These are phyloP conservation scores for Ectropis grisescens DNA, from an alignment of 1,140 invertebrate species.

Conservation along the genomic window DNA sequence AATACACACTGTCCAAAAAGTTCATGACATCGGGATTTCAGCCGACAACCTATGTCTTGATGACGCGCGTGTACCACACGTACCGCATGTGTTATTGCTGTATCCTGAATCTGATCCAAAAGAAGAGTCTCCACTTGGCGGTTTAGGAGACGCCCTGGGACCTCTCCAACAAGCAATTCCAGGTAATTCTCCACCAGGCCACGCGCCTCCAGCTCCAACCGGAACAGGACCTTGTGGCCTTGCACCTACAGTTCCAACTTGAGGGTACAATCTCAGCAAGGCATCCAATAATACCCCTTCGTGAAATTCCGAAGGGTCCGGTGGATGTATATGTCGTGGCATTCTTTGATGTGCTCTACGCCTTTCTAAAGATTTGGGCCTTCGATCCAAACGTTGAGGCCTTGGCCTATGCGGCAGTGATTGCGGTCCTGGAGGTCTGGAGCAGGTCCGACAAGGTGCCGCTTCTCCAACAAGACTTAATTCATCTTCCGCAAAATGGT, in stretches of 20 bases:
- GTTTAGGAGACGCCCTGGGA: constrained; percentile 53
- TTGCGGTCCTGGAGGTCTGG: constrained; percentile 39
- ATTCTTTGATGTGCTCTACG: constrained; percentile 48
- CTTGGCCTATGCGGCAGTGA: constrained; percentile 53
- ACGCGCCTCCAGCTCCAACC: constrained; percentile 43
- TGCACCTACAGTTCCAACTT: constrained; percentile 64
- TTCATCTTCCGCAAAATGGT: constrained; percentile 67
- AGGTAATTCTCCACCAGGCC: constrained; percentile 55
- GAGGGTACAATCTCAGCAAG: constrained; percentile 73
- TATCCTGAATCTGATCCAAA: constrained; percentile 72
- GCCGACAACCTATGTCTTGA: constrained; percentile 53
- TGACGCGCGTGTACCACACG: constrained; percentile 65
- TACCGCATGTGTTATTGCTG: constrained; percentile 72
- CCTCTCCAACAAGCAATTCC: constrained; percentile 57
- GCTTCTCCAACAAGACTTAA: constrained; percentile 64
- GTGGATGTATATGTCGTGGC: constrained; percentile 49
- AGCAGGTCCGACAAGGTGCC: constrained; percentile 52
- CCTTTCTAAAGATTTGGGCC: constrained; percentile 53
- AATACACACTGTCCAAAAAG: not conserved
- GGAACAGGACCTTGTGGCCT: constrained; percentile 43
- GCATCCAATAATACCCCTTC: constrained; percentile 71
- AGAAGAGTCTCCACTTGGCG: constrained; percentile 65
- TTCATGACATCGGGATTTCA: constrained; percentile 39
- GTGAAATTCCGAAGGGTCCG: constrained; percentile 66
- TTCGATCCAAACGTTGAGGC: constrained; percentile 47